Evolutionary conservation across 2,797 vertebrate genomes (phyloP).

Genomic region (Xenops minutus): DNA sequence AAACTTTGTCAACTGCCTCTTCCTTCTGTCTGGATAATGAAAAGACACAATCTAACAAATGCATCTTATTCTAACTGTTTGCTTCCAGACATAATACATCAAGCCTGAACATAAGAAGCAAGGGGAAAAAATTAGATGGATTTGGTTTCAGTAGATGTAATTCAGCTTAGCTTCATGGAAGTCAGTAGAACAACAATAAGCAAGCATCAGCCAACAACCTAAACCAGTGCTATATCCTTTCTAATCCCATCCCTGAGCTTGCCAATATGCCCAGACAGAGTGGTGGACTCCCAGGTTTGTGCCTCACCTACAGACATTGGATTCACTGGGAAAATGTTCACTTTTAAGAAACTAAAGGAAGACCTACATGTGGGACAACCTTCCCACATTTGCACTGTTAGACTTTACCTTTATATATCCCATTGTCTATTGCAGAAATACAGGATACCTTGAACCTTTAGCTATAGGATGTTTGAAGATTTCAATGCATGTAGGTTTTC

Average conservation of each 20-base stretch:
- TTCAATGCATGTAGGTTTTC: neutral
- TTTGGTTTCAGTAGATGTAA: constrained; percentile 1
- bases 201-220: neutral
- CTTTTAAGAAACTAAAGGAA: neutral
- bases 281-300: neutral
- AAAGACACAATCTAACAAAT: constrained; percentile 66
- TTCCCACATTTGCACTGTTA: neutral
- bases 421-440: neutral
- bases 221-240: neutral
- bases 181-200: neutral
- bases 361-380: neutral
- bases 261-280: neutral
- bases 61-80: constrained; percentile 65
- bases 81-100: constrained; percentile 49
- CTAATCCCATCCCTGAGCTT: neutral
- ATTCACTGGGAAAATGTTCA: neutral
- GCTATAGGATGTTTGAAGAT: neutral
- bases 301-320: neutral
- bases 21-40: constrained; percentile 69
- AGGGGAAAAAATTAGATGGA: constrained; percentile 13
- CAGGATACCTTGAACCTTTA: neutral
- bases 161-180: neutral
- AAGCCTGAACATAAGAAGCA: constrained; percentile 37
- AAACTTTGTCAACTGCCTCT: constrained; percentile 69
- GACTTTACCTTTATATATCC: neutral